A percentile compares a stretch with the other conserved stretches of the same genome.
Conservation (phyloP, 2,113 vertebrate genomes). For the Tetraodon nigroviridis region DNA sequence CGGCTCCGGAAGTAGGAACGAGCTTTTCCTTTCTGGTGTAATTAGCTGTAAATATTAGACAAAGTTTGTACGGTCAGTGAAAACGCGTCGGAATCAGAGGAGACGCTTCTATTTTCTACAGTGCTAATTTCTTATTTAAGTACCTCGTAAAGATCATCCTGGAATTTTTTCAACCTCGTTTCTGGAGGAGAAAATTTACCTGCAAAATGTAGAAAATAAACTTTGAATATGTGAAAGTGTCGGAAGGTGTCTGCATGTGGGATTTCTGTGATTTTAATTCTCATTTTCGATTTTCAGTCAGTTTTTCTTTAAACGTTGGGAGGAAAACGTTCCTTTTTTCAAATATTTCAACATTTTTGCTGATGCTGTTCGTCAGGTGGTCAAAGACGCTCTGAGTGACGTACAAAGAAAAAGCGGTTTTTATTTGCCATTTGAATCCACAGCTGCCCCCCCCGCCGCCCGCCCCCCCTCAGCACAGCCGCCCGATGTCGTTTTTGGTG, state of each 20-base stretch:
- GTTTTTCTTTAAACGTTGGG: too few relatives aligned
- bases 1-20: background rate
- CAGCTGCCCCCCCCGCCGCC: background rate
- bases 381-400: background rate
- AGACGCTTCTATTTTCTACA: too few relatives aligned
- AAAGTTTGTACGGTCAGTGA: too few relatives aligned
- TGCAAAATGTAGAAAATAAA: too few relatives aligned
- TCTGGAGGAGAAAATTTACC: background rate
- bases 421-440: background rate
- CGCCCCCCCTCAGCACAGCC: slow-evolving; percentile 76
- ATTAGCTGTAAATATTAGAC: background rate
- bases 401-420: background rate
- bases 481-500: slow-evolving; percentile 84
- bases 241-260: too few relatives aligned
- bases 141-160: background rate
- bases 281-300: background rate
- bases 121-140: too few relatives aligned
- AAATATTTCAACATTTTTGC: background rate
- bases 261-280: background rate
- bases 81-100: too few relatives aligned
- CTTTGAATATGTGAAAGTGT: too few relatives aligned
- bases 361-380: background rate
- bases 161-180: background rate
- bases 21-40: background rate
- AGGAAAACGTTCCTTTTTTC: too few relatives aligned